Base-by-base conservation (phyloP, 2,797 vertebrate genomes). In the Arnoldichthys spilopterus region DNA sequence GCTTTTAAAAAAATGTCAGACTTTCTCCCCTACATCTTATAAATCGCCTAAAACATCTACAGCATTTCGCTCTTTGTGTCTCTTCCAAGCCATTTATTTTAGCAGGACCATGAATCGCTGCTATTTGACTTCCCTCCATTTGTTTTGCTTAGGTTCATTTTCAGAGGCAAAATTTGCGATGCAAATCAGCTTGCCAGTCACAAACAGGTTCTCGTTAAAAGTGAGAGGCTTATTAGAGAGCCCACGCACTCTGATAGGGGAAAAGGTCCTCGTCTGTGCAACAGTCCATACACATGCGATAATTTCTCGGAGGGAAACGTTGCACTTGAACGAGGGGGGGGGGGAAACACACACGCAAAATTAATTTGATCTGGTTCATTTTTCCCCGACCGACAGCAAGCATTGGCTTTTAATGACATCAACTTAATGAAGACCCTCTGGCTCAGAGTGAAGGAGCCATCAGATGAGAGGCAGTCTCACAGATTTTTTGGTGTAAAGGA, bases 151-250 rank as follows among this genome's bases (percentile, higher is more conserved):
- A 74, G 32, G 56, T 76, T 62, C n/a, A 64, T 78, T 80, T 82
- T 61, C 53, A 62, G 32, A 64, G 51, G 26, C 28, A 26, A 16
- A 77, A 81, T 71, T 24, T 76, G 69, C 68, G 45, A 85, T 24
- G 71, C 71, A 83, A 85, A 85, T 82, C 20, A 78, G 68, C 64
- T 79, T 28, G 20, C 24, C 22, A 34, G 68, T 40, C 58, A 74
- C 54, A 78, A 73, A 76, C 51, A 61, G n/a, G 53, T 49, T 49
- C 68, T 81, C 26, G 45, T 77, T 85, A 59, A 84, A 63, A 64
- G 76, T 15, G 30, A 62, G 54, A 53, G n/a, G 58, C 49, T 77
- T 79, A 77, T 80, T 79, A 69, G 64, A 73, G 72, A 67, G 66
- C 76, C 54, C 22, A 53, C 22, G 30, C 73, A 28, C 56, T 37